Percentiles rank a stretch among this genome's conserved stretches.
Conservation (phyloP, 2,888 invertebrate genomes). For the Drosophila nigricruria region DNA sequence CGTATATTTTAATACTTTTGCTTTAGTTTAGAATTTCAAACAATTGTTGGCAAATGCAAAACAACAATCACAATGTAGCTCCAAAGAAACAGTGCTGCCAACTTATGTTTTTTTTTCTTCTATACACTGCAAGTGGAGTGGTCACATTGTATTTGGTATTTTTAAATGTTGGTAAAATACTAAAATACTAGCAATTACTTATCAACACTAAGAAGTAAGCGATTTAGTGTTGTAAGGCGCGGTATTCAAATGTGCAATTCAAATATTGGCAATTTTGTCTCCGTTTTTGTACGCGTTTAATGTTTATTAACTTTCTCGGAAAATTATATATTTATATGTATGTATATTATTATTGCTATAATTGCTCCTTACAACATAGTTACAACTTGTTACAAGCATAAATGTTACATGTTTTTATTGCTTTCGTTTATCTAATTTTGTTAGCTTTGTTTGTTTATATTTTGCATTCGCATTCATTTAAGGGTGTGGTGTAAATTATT, state of each 20-base stretch:
- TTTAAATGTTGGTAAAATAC: constrained; percentile 3
- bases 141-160: constrained; percentile 20
- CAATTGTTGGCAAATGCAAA: constrained; percentile 6
- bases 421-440: constrained; percentile 59
- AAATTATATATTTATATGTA: constrained; percentile 55
- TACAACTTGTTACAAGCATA: constrained; percentile 70
- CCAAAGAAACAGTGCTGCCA: constrained; percentile 31
- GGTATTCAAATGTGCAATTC: neutral
- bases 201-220: neutral
- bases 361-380: constrained; percentile 65
- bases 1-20: neutral
- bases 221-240: neutral
- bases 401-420: constrained; percentile 64
- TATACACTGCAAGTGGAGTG: neutral
- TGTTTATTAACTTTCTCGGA: constrained; percentile 72
- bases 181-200: neutral
- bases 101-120: neutral
- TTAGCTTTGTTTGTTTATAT: constrained; percentile 64
- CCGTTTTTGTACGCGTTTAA: constrained; percentile 36
- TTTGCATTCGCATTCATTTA: constrained; percentile 26
- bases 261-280: neutral
- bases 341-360: constrained; percentile 68
- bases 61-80: constrained; percentile 25
- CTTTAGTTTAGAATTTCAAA: neutral
- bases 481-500: constrained; percentile 74